Evolutionary conservation across 2,888 invertebrate genomes (phyloP), one percentile per base, ranked within the genome.

Genomic region (Eristalis arbustorum): DNA sequence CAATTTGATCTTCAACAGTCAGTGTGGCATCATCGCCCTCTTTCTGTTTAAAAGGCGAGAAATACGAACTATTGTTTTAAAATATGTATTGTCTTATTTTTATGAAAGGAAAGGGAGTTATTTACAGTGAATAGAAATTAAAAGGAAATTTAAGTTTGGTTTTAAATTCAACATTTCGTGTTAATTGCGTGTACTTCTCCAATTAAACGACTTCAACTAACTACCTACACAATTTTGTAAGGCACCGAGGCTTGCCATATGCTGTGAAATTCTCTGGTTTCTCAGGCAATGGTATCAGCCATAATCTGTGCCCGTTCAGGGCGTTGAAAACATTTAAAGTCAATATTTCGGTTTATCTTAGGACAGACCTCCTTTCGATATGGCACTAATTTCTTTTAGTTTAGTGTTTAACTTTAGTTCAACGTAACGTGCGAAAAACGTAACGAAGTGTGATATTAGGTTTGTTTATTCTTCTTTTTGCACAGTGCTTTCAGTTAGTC

Each of bases 21-120:
- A 72, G 67, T 73, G 80, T 71, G 22, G 84, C 80, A 72, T 84
- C 80, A 72, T 84, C 84, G 72, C 72, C 80, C 72, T 80, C 84
- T 59, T 84, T 84, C 84, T 84, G 76, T 76, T 75, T 75, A 84
- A 84, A 80, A 75, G 84, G 84, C 80, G 80, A 84, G 72, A 84
- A 80, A 84, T 80, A 76, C 71, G 75, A 72, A 84, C 84, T 84
- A 68, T 80, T 72, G 57, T 84, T 49, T 49, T 18, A 49, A 49
- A 49, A 49, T 49, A 49, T 49, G 18, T 49, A 8, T 49, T 49
- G 8, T 18, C 49, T 49, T 49, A 49, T 8, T 49, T 42, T 18
- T n/a, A 18, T 31, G 6, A 5, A n/a, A 18, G 10, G 37, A 3
- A 8, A 13, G 8, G 18, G 18, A 18, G 18, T 18, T 18, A 18